Conservation (phyloP, 2,113 vertebrate genomes). For the Chaetorhynchus papuensis region DNA sequence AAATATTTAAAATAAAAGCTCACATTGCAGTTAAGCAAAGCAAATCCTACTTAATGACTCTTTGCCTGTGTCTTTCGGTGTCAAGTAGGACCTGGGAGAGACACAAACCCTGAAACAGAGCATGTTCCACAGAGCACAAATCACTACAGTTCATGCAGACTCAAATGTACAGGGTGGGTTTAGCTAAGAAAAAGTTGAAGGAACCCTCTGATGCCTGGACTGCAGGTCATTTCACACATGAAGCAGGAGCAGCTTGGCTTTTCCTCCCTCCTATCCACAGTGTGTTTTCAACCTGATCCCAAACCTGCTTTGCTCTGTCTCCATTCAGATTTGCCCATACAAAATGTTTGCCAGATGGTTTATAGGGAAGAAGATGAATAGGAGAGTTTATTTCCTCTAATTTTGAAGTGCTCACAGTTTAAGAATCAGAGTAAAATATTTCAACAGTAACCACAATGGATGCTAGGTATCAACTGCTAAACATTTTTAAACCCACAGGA, state of each 20-base stretch:
- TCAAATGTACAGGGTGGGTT: neutral
- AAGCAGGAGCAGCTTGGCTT: neutral
- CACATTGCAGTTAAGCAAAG: neutral
- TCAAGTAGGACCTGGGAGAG: neutral
- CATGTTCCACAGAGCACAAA: neutral
- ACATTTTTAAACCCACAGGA: neutral
- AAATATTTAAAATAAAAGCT: neutral
- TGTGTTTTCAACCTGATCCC: neutral
- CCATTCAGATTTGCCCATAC: neutral
- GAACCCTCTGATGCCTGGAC: neutral
- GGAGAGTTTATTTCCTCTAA: neutral
- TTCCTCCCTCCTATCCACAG: neutral
- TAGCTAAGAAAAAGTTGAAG: neutral
- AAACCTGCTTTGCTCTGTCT: neutral
- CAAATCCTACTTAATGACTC: neutral
- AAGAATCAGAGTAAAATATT: neutral
- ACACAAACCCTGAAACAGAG: neutral
- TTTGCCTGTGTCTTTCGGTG: neutral
- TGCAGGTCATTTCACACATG: neutral
- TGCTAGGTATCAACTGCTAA: neutral
- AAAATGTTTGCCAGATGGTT: neutral
- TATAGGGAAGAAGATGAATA: neutral
- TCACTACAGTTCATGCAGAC: neutral
- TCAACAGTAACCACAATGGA: neutral
- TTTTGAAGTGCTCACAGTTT: neutral